These are phyloP conservation scores for Macropodus opercularis DNA, from an alignment of 2,797 vertebrate species.

Conservation along the genomic window DNA sequence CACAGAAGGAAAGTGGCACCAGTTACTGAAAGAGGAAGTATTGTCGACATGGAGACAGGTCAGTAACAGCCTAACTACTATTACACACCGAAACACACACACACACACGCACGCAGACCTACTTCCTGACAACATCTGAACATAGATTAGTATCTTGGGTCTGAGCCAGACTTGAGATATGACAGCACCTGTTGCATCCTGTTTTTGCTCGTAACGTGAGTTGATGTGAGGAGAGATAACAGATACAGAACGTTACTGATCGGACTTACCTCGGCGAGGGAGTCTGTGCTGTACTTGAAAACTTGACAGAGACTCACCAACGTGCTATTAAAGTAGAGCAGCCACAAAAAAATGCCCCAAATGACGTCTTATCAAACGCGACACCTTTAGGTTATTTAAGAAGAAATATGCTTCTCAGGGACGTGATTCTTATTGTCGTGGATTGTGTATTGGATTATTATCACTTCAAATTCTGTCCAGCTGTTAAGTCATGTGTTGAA, in stretches of 20 bases:
- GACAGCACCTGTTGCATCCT: conserved; percentile 52
- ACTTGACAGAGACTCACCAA: background rate
- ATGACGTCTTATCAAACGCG: background rate
- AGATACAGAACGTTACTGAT: conserved; percentile 1
- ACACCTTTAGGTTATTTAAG: background rate
- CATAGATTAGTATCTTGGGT: conserved; percentile 19
- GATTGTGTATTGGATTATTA: no score
- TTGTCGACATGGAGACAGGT: conserved; percentile 60
- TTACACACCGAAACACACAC: conserved; percentile 9
- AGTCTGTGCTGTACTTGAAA: no score
- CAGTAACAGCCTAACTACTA: conserved; percentile 51
- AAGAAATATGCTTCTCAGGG: no score
- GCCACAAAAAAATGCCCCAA: background rate
- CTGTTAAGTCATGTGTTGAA: background rate
- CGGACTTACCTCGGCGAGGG: background rate
- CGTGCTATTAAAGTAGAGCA: background rate
- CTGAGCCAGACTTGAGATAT: conserved; percentile 8
- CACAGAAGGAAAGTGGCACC: conserved; percentile 30
- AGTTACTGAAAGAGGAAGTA: conserved; percentile 58
- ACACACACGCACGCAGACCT: background rate
- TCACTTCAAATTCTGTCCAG: no score
- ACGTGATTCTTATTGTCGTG: no score
- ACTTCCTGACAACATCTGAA: conserved; percentile 42
- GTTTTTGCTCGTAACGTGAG: conserved; percentile 15
- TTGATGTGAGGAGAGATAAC: background rate